A percentile compares a stretch with the other conserved stretches of the same genome.
phyloP scores from a whole-genome alignment of 1,140 invertebrate species.

The Drosophila nasuta region DNA sequence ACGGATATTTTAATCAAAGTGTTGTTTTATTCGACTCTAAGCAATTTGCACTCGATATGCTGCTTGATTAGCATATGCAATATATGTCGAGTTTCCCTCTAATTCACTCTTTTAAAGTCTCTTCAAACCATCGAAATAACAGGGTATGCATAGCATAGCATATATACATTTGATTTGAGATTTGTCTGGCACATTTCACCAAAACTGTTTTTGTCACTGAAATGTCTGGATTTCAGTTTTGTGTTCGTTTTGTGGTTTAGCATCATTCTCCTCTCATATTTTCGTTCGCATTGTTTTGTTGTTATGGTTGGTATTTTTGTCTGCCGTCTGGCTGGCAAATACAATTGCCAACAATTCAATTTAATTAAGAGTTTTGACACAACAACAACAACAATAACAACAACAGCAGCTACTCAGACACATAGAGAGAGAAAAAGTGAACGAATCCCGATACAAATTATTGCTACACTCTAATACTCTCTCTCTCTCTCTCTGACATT shows the following conservation, averaged over 20 bases:
- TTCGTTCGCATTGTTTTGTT: constrained; percentile 16
- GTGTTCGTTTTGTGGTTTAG: constrained; percentile 13
- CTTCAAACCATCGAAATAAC: not conserved
- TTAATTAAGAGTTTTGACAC: constrained; percentile 75
- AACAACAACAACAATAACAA: constrained; percentile 17
- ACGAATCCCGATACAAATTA: not conserved
- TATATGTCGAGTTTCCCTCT: too few species aligned
- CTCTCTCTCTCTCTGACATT: not conserved
- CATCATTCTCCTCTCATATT: constrained; percentile 10
- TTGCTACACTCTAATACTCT: constrained; percentile 30
- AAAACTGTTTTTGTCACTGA: constrained; percentile 13
- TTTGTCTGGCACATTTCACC: not conserved
- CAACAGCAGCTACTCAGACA: constrained; percentile 30
- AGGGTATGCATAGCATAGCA: not conserved
- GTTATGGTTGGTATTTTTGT: constrained; percentile 47
- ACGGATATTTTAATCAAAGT: not conserved
- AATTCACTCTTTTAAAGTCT: not conserved
- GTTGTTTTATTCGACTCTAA: not conserved
- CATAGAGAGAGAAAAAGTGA: constrained; percentile 14
- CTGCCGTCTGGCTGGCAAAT: constrained; percentile 64
- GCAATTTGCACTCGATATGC: not conserved
- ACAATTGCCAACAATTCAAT: constrained; percentile 80
- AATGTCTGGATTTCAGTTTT: constrained; percentile 6
- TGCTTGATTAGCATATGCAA: not conserved
- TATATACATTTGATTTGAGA: not conserved